Percentiles rank a stretch among this genome's conserved stretches.
Conservation (phyloP, 2,797 vertebrate genomes). For the Chanos chanos region DNA sequence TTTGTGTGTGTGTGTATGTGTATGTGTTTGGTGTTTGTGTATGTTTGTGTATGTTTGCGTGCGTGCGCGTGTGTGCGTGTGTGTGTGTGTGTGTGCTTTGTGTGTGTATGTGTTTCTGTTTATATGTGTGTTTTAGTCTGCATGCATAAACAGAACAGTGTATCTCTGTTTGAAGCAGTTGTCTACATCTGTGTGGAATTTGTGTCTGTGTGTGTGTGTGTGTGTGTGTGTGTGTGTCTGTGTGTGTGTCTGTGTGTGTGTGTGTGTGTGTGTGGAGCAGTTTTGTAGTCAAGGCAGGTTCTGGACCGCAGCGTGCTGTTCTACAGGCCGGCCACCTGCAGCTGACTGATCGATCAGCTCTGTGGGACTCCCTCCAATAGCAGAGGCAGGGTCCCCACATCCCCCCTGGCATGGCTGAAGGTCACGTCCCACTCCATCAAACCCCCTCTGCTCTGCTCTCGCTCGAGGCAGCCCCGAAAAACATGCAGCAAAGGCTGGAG, state of each 20-base stretch:
- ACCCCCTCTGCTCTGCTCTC: slow-evolving; percentile 23
- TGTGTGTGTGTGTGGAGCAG: slow-evolving; percentile 16
- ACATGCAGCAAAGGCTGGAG: too few species aligned
- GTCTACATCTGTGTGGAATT: too few species aligned
- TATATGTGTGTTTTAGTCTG: too few species aligned
- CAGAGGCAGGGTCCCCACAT: slow-evolving; percentile 46
- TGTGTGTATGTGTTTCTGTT: slow-evolving; percentile 25
- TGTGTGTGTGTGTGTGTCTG: slow-evolving; percentile 8
- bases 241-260: slow-evolving; percentile 13
- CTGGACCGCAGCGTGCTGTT: slow-evolving; percentile 40
- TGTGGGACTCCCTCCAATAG: slow-evolving; percentile 46
- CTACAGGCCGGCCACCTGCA: slow-evolving; percentile 65
- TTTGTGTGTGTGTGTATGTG: neutral
- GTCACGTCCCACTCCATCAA: slow-evolving; percentile 41
- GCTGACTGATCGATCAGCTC: slow-evolving; percentile 66
- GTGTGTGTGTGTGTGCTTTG: slow-evolving; percentile 28
- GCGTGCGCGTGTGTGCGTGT: slow-evolving; percentile 25
- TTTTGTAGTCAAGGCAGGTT: slow-evolving; percentile 65
- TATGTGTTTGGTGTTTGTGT: neutral
- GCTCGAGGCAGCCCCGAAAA: slow-evolving; percentile 16
- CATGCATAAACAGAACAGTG: too few species aligned
- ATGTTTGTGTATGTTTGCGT: neutral
- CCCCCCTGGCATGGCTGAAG: slow-evolving; percentile 42
- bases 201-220: slow-evolving; percentile 35
- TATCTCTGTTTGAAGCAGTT: too few species aligned